Conservation (phyloP, 2,797 vertebrate genomes). For the Acanthopagrus latus region DNA sequence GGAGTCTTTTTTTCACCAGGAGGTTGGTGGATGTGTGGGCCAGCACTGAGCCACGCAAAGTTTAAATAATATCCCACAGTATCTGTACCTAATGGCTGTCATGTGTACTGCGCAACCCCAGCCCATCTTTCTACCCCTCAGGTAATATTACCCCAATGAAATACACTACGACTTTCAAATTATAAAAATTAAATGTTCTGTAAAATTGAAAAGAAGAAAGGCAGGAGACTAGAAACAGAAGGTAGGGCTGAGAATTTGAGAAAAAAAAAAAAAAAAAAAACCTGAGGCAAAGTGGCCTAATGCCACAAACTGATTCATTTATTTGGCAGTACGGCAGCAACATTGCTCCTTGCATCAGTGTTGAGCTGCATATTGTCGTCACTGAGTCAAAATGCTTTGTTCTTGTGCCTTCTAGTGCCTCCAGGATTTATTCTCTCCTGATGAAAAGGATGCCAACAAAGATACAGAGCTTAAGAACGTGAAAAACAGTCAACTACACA, state of each 20-base stretch:
- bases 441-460: conserved; percentile 21
- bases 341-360: conserved; percentile 5
- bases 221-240: conserved; percentile 6
- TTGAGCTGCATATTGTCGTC: conserved; percentile 6
- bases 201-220: conserved; percentile 46
- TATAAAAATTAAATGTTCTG: conserved; percentile 57
- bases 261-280: no score
- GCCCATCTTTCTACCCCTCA: conserved; percentile 11
- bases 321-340: conserved; percentile 47
- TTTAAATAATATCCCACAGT: conserved; percentile 51
- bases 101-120: conserved; percentile 10
- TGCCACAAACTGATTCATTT: conserved; percentile 41
- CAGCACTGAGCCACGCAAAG: conserved; percentile 36
- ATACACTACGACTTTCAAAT: conserved; percentile 30
- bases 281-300: conserved; percentile 29
- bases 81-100: conserved; percentile 29
- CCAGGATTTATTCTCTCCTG: conserved; percentile 28
- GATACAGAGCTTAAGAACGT: conserved; percentile 7
- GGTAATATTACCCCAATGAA: conserved; percentile 35
- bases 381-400: conserved; percentile 15
- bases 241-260: conserved; percentile 7
- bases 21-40: conserved; percentile 53
- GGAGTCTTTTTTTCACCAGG: conserved; percentile 43
- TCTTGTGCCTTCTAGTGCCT: conserved; percentile 32
- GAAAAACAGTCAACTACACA: not conserved